A percentile compares a stretch with the other conserved stretches of the same genome.
Conservation (phyloP, 2,113 vertebrate genomes). For the Stegastes partitus region DNA sequence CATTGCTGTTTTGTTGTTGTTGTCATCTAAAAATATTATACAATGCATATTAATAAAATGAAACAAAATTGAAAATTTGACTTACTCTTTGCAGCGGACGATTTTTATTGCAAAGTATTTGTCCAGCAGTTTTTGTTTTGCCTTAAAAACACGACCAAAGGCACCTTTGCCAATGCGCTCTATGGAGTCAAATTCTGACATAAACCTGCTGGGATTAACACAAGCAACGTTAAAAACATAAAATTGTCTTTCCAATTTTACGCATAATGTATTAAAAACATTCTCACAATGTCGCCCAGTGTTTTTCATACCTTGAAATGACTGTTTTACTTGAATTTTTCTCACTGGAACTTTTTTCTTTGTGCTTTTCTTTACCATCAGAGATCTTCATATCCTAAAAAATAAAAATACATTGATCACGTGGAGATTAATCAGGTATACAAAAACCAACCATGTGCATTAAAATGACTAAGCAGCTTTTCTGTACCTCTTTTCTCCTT, state of each 20-base stretch:
- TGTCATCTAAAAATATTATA: too few relatives aligned
- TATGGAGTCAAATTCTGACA: conserved; percentile 72
- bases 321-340: background rate
- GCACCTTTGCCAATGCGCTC: conserved; percentile 69
- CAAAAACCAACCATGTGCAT: background rate
- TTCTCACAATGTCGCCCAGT: background rate
- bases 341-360: background rate
- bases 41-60: background rate
- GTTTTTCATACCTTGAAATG: conserved; percentile 63
- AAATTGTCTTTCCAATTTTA: too few relatives aligned
- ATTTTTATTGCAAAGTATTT: conserved; percentile 81
- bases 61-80: background rate
- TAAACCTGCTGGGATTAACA: conserved; percentile 70
- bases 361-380: conserved; percentile 33
- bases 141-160: conserved; percentile 82
- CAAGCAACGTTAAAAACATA: too few relatives aligned
- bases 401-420: conserved; percentile 27
- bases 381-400: background rate
- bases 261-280: background rate
- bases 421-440: background rate
- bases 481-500: conserved; percentile 66
- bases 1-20: too few relatives aligned
- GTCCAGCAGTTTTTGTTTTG: conserved; percentile 53
- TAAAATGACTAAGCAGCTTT: background rate
- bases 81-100: conserved; percentile 74